Base-by-base conservation (phyloP, 2,888 invertebrate genomes). In the Melolontha melolontha region DNA sequence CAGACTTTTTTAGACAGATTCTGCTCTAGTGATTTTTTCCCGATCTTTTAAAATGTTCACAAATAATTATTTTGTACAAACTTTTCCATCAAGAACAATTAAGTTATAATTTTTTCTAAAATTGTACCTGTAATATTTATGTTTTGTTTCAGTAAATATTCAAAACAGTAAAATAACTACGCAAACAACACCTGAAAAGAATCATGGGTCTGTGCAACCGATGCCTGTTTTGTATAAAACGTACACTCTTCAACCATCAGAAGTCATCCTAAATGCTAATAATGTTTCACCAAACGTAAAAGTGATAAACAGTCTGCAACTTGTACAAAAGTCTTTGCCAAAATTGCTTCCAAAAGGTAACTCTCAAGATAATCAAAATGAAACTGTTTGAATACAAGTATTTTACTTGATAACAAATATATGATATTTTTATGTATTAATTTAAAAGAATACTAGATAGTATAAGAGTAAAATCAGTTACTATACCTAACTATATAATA, bases 311-410 rank as follows among this genome's bases (percentile, higher is more conserved):
- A 29, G 5, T 8, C 12, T 54, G 34, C 54, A 39, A 11, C 12
- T 59, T 34, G 16, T 59, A 16, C 59, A 59, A 34, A 59, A 44
- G 44, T 29, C 59, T 22, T 59, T 59, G 7, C 59, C 44, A 11
- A 59, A 44, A 34, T 34, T 44, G 16, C 59, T 59, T 59, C 59
- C 59, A 14, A 59, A 47, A 34, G 14, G 29, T 14, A 12, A 44
- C 6, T 12, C 34, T 29, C 8, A 29, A 12, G 16, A 5, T 1
- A 59, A 59, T 59, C 29, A 59, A 7, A 27, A n/a, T 29, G 14
- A 16, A 12, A 22, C 12, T 12, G 34, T 34, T 34, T 34, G 34
- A 34, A 34, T 8, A 10, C 6, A 6, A 34, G 34, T 34, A 8
- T 10, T 34, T 34, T 34, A 10, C 7, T 22, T 22, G 22, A 22